These are phyloP conservation scores for Parnassius mnemosyne DNA, from an alignment of 2,888 invertebrate genomes.

Conservation along the genomic window DNA sequence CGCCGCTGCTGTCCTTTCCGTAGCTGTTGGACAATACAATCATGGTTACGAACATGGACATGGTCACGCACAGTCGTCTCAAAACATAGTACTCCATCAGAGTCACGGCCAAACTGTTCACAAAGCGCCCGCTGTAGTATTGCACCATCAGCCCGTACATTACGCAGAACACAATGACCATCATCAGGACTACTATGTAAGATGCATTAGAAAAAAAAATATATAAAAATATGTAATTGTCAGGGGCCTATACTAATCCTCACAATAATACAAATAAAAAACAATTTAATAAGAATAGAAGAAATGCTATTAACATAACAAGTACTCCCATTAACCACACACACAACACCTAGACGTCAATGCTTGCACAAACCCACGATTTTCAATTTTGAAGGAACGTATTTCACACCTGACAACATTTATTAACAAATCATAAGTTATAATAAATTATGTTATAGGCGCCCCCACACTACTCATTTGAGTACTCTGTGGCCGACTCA, in stretches of 20 bases:
- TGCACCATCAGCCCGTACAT: constrained; percentile 23
- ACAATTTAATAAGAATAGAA: too few relatives aligned
- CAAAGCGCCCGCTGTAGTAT: constrained; percentile 16
- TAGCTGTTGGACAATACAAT: constrained; percentile 30
- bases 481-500: constrained; percentile 53
- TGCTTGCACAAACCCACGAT: too few relatives aligned
- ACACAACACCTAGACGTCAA: too few relatives aligned
- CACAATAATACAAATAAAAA: too few relatives aligned
- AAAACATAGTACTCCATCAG: constrained; percentile 47
- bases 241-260: too few relatives aligned
- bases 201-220: constrained; percentile 14
- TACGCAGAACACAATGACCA: constrained; percentile 31
- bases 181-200: constrained; percentile 40
- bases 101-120: constrained; percentile 37
- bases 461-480: constrained; percentile 48
- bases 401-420: too few relatives aligned
- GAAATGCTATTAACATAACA: too few relatives aligned
- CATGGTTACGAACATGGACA: constrained; percentile 28
- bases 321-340: too few relatives aligned
- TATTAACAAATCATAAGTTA: too few relatives aligned
- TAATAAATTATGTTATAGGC: constrained; percentile 31
- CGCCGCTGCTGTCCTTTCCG: constrained; percentile 35
- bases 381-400: too few relatives aligned
- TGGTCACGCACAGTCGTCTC: constrained; percentile 44
- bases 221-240: too few relatives aligned